Evolutionary conservation across 2,797 vertebrate species (phyloP).

Genomic region (Dallia pectoralis): DNA sequence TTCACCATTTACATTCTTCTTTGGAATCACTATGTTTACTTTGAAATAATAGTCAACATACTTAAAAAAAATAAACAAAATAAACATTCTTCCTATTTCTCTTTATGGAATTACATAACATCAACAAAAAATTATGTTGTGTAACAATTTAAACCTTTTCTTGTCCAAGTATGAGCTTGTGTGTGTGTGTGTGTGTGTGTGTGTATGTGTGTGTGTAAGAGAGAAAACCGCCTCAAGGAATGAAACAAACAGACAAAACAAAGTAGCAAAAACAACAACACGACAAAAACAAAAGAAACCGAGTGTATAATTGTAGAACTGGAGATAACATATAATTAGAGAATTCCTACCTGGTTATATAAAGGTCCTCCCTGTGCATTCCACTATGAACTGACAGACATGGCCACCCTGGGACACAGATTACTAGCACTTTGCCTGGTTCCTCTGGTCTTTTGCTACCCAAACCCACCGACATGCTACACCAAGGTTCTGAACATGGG

Average conservation of each 20-base stretch:
- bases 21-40: too few species aligned
- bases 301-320: background rate
- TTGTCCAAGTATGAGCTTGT: background rate
- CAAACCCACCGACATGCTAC: slow-evolving; percentile 23
- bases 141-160: background rate
- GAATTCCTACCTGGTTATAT: slow-evolving; percentile 10
- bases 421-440: slow-evolving; percentile 1
- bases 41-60: background rate
- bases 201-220: too few species aligned
- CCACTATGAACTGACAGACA: background rate
- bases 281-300: background rate
- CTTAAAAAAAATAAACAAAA: background rate
- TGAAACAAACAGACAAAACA: background rate
- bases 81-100: background rate
- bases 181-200: background rate
- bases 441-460: background rate
- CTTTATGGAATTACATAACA: background rate
- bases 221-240: background rate
- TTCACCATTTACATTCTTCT: too few species aligned
- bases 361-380: background rate
- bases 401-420: background rate
- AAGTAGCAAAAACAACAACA: background rate
- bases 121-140: background rate
- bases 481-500: slow-evolving; percentile 20
- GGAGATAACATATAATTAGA: background rate